Evolutionary conservation across 1,140 invertebrate species (phyloP), one percentile per base, ranked within the genome.

Genomic region (Cyphomyrmex costatus): DNA sequence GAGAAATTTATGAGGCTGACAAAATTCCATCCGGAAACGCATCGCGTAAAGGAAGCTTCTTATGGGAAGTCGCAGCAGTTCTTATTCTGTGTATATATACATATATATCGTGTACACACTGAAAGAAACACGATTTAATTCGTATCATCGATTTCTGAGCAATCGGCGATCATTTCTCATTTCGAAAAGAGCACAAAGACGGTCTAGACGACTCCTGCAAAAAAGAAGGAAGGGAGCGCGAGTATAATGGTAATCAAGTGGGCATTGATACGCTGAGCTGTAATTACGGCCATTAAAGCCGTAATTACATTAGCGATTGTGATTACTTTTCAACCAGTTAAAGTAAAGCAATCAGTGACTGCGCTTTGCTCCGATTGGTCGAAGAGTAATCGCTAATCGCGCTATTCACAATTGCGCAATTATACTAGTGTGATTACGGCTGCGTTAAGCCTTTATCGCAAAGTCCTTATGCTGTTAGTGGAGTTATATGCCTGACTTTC

Each of bases 41-140:
- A 19, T 24, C 56, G 74, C 33, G 36, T 33, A 3, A 60, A 14
- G 16, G 16, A 21, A 12, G 7, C 19, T 58, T 74, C 14, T 5
- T 2, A 36, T 19, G 7, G 14, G 51, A 61, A 77, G 10, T 24
- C 36, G 42, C 14, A 33, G 12, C 2, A 19, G n/a, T 58, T 36
- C 12, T 74, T 74, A 56, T 36, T 46, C 6, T 12, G 19, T 27
- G 16, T 10, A n/a, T 16, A 16, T 8, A 49, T 49, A 49, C 27
- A 16, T 36, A 49, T 49, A 49, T 49, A 16, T 36, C 19, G 4
- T 16, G 19, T 30, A 19, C 16, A 73, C 7, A 19, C 14, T 16
- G 56, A 42, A 16, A 42, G 73, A 42, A 58, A 70, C 21, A 30
- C 46, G 68, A 71, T 71, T 71, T 51, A 71, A 51, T 24, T 71